Evolutionary conservation across 1,140 invertebrate genomes (phyloP), one percentile per base, ranked within the genome.

Genomic region (Orchesella cincta): DNA sequence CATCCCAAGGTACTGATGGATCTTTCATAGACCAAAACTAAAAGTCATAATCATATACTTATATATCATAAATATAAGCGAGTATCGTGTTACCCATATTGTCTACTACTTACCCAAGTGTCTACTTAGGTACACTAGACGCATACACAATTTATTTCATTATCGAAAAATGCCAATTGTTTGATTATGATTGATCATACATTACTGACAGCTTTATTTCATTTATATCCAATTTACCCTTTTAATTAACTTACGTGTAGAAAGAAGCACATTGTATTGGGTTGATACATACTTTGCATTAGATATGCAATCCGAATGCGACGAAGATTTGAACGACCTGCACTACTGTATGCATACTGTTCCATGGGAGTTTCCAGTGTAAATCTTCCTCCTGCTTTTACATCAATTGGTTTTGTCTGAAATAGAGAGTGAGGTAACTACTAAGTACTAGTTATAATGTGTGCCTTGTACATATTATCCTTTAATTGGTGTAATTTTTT

Each of bases 361-460:
- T 76, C 75, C 75, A 76, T 71, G 1, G 75, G 75, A 2, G 75
- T 76, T 1, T 28, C 29, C 2, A 76, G 64, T 33, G 34, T 28
- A 35, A 76, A 76, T n/a, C 28, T 52, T 28, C 75, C 64, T 2
- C 75, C 75, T 8, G 64, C 36, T 72, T 72, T 76, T 14, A 76
- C 36, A 76, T 52, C 62, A 23, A 71, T 26, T 18, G 28, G 54
- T 52, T 76, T 76, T 36, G 28, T 54, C 75, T 76, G 18, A 46
- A 46, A 8, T 46, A n/a, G n/a, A n/a, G n/a, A n/a, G n/a, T n/a
- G n/a, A n/a, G n/a, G n/a, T n/a, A n/a, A n/a, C n/a, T n/a, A n/a
- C n/a, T n/a, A n/a, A n/a, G n/a, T n/a, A n/a, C n/a, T n/a, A n/a
- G n/a, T n/a, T n/a, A n/a, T n/a, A n/a, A n/a, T n/a, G n/a, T n/a